These are phyloP conservation scores for Saccostrea echinata DNA, from an alignment of 1,140 invertebrate genomes.

Conservation along the genomic window DNA sequence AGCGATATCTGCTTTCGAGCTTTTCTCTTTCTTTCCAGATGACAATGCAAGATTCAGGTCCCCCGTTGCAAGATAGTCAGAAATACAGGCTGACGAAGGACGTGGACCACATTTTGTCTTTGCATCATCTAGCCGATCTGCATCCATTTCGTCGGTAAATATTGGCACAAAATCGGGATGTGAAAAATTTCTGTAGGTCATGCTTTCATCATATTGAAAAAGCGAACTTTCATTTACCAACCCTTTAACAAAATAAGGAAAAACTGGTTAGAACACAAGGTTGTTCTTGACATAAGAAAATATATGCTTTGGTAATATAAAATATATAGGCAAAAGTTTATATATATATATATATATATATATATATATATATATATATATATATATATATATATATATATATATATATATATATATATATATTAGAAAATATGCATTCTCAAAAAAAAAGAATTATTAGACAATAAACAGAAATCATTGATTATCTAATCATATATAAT, in stretches of 20 bases:
- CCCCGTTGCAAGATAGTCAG: conserved; percentile 28
- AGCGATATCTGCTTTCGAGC: not conserved
- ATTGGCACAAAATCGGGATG: not conserved
- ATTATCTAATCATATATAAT: too few species aligned
- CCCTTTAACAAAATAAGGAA: not conserved
- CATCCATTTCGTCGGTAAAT: not conserved
- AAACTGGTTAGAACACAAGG: not conserved
- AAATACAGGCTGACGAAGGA: conserved; percentile 29
- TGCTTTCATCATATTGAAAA: not conserved
- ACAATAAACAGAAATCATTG: too few species aligned
- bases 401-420: too few species aligned
- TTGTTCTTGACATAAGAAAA: not conserved
- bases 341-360: too few species aligned
- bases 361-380: too few species aligned
- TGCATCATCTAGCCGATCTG: not conserved
- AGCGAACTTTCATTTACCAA: not conserved
- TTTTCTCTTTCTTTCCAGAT: not conserved
- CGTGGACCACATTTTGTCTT: not conserved
- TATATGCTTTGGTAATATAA: too few species aligned
- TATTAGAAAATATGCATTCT: too few species aligned
- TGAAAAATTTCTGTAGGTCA: not conserved
- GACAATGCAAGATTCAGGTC: conserved; percentile 3
- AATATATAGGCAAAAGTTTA: too few species aligned
- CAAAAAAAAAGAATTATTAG: too few species aligned
- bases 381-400: too few species aligned